A percentile compares a stretch with the other conserved stretches of the same genome.
These are phyloP conservation scores for Thunnus maccoyii DNA, from an alignment of 2,113 vertebrate genomes.

Conservation along the genomic window DNA sequence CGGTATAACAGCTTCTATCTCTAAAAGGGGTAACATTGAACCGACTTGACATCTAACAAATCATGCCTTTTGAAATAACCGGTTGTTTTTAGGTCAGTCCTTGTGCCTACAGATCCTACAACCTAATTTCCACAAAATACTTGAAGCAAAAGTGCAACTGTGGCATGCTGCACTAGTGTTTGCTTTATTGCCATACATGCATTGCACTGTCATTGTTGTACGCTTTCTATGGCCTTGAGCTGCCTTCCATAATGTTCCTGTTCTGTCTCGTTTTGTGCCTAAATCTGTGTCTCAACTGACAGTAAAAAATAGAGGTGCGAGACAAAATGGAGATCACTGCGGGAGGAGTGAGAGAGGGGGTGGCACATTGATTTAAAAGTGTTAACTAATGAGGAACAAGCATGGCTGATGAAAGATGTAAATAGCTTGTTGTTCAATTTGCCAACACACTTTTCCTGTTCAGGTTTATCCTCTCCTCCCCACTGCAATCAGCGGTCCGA, in stretches of 20 bases:
- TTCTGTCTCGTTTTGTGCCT: neutral
- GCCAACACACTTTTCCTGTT: slow-evolving; percentile 25
- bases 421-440: slow-evolving; percentile 78
- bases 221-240: neutral
- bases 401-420: slow-evolving; percentile 75
- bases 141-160: neutral
- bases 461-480: slow-evolving; percentile 39
- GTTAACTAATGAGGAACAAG: slow-evolving; percentile 77
- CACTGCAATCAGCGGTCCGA: slow-evolving; percentile 39
- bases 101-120: neutral
- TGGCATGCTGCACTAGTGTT: neutral
- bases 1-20: neutral
- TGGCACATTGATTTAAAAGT: slow-evolving; percentile 73
- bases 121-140: neutral
- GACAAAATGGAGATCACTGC: slow-evolving; percentile 43
- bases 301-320: slow-evolving; percentile 48
- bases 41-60: slow-evolving; percentile 6
- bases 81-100: neutral
- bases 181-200: neutral
- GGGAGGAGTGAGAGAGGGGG: slow-evolving; percentile 34
- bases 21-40: neutral
- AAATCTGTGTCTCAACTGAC: slow-evolving; percentile 8
- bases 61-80: slow-evolving; percentile 9
- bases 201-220: neutral
- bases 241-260: neutral